Percentiles rank a stretch among this genome's conserved stretches.
Conservation (phyloP, 2,797 vertebrate species). For the Alca torda region DNA sequence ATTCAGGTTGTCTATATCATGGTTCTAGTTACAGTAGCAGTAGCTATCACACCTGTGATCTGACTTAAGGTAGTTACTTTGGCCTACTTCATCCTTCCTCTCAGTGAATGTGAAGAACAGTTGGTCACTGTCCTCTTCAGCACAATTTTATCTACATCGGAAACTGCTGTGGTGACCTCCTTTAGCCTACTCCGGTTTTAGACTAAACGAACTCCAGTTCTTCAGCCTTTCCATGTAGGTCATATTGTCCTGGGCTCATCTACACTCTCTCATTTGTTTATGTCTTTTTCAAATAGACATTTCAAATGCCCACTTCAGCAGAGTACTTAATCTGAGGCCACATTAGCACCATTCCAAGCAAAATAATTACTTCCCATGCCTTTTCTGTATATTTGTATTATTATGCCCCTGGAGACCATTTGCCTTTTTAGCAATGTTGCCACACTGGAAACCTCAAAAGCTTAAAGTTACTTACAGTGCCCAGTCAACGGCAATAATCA, state of each 20-base stretch:
- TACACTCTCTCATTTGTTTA: not conserved
- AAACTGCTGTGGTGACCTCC: not conserved
- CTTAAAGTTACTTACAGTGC: constrained; percentile 87
- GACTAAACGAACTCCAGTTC: not conserved
- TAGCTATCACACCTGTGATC: not conserved
- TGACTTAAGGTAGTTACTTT: not conserved
- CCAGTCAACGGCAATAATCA: constrained; percentile 97
- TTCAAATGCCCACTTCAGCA: not conserved
- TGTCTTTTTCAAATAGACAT: not conserved
- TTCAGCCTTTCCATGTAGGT: not conserved
- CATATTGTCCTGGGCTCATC: not conserved
- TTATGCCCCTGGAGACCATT: not conserved
- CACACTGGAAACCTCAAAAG: not conserved
- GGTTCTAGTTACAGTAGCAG: not conserved
- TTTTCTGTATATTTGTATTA: not conserved
- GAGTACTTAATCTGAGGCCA: not conserved
- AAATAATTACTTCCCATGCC: not conserved
- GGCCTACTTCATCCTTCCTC: not conserved
- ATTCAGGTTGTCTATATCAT: not conserved
- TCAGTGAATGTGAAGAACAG: not conserved
- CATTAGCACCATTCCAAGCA: not conserved
- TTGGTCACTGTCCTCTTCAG: not conserved
- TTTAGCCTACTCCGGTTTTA: not conserved
- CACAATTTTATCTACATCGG: not conserved
- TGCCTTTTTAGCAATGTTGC: not conserved